phyloP scores from a whole-genome alignment of 1,140 invertebrate genomes.

The Formica exsecta region DNA sequence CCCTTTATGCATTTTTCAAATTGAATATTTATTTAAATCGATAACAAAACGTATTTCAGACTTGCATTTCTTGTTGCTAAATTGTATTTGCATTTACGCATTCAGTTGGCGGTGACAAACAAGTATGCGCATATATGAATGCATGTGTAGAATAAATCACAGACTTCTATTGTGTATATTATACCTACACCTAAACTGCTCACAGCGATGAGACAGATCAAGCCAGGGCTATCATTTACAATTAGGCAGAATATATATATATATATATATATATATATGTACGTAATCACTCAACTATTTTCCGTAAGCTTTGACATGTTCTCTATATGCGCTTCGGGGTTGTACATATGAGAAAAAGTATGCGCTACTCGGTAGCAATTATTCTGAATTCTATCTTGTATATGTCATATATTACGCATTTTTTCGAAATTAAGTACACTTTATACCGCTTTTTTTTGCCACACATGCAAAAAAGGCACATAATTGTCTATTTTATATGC shows the following conservation, averaged over 20 bases:
- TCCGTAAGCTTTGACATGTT: constrained; percentile 11
- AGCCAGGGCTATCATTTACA: too few species aligned
- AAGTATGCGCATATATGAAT: neutral
- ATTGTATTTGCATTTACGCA: too few species aligned
- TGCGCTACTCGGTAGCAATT: neutral
- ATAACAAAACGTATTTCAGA: too few species aligned
- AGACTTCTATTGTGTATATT: too few species aligned
- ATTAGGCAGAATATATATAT: too few species aligned
- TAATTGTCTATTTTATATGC: neutral
- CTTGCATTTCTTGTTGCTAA: too few species aligned
- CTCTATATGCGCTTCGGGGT: constrained; percentile 24
- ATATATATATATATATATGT: too few species aligned
- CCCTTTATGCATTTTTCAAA: too few species aligned
- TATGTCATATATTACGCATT: neutral
- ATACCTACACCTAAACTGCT: too few species aligned
- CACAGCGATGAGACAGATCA: too few species aligned
- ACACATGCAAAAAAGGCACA: neutral
- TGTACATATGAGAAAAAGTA: neutral
- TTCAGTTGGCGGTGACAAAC: too few species aligned
- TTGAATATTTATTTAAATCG: too few species aligned
- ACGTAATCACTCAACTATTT: constrained; percentile 37
- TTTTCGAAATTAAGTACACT: constrained; percentile 18
- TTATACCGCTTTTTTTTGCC: neutral
- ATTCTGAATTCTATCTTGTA: neutral
- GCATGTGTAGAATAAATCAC: neutral